Conservation (phyloP, 2,113 vertebrate species). For the Planiliza haematocheilus region DNA sequence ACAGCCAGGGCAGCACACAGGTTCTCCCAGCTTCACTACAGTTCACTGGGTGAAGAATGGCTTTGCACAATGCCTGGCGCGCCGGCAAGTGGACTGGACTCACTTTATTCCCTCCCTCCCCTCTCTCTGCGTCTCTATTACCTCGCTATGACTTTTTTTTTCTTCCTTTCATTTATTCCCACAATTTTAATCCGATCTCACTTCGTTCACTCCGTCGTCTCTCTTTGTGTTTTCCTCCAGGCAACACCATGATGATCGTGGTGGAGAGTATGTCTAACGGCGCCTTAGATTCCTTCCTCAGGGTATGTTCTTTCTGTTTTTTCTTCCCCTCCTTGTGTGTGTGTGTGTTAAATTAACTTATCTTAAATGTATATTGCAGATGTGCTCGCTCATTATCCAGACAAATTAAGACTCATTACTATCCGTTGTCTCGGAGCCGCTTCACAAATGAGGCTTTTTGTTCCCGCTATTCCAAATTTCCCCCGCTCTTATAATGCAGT, state of each 20-base stretch:
- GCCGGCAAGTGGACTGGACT: conserved; percentile 61
- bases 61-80: conserved; percentile 60
- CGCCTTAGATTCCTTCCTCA: conserved; percentile 91
- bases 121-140: conserved; percentile 50
- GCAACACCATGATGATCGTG: conserved; percentile 95
- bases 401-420: conserved; percentile 1
- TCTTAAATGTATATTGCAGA: neutral
- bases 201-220: neutral
- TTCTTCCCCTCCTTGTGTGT: neutral
- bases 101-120: conserved; percentile 36
- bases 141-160: conserved; percentile 9
- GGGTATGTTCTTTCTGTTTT: conserved; percentile 82
- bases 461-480: conserved; percentile 25
- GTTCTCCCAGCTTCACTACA: conserved; percentile 65
- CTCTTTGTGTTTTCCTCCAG: conserved; percentile 74
- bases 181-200: conserved; percentile 10
- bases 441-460: conserved; percentile 31
- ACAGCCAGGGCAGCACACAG: conserved; percentile 60
- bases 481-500: conserved; percentile 16
- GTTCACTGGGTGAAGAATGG: conserved; percentile 74
- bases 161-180: neutral
- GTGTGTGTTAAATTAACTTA: neutral
- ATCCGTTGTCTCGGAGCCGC: neutral
- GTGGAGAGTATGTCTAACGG: conserved; percentile 92
- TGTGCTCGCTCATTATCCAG: conserved; percentile 1